phyloP scores from a whole-genome alignment of 2,888 invertebrate genomes.

The Acleris cristana region DNA sequence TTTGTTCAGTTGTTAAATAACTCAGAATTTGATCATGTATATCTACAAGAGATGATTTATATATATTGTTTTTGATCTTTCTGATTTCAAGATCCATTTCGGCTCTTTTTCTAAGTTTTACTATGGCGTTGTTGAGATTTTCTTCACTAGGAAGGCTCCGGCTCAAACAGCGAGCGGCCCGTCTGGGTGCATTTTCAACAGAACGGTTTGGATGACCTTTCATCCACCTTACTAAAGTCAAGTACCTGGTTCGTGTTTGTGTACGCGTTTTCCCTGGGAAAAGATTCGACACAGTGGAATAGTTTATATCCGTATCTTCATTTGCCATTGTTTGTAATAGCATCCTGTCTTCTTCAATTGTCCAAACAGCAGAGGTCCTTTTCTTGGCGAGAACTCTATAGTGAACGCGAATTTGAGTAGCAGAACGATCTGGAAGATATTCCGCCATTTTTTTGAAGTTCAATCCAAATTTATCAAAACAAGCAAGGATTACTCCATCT shows the following conservation, averaged over 20 bases:
- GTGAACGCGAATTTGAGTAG: too few relatives aligned
- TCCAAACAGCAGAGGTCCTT: too few relatives aligned
- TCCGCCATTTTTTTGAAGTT: too few relatives aligned
- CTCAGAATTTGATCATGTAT: slow-evolving; percentile 63
- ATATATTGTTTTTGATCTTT: slow-evolving; percentile 44
- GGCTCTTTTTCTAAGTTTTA: slow-evolving; percentile 51
- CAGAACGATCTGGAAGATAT: too few relatives aligned
- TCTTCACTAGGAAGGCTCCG: slow-evolving; percentile 42
- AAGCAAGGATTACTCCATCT: too few relatives aligned
- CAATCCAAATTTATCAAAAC: too few relatives aligned
- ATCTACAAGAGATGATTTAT: slow-evolving; percentile 52
- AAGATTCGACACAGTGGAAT: slow-evolving; percentile 70
- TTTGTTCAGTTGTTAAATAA: slow-evolving; percentile 52
- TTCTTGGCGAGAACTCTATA: too few relatives aligned
- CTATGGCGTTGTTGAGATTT: slow-evolving; percentile 49
- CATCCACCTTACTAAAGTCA: slow-evolving; percentile 66
- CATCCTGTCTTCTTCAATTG: too few relatives aligned
- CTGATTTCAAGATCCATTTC: slow-evolving; percentile 37
- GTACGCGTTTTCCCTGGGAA: slow-evolving; percentile 75
- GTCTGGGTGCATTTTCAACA: slow-evolving; percentile 51
- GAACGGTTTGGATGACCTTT: slow-evolving; percentile 57
- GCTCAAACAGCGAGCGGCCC: slow-evolving; percentile 41
- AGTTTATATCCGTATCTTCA: slow-evolving; percentile 67
- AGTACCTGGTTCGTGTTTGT: slow-evolving; percentile 82
- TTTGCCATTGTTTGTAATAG: too few relatives aligned